These are phyloP conservation scores for Pedetes capensis DNA, from an alignment of 2,113 vertebrate species.

Conservation along the genomic window DNA sequence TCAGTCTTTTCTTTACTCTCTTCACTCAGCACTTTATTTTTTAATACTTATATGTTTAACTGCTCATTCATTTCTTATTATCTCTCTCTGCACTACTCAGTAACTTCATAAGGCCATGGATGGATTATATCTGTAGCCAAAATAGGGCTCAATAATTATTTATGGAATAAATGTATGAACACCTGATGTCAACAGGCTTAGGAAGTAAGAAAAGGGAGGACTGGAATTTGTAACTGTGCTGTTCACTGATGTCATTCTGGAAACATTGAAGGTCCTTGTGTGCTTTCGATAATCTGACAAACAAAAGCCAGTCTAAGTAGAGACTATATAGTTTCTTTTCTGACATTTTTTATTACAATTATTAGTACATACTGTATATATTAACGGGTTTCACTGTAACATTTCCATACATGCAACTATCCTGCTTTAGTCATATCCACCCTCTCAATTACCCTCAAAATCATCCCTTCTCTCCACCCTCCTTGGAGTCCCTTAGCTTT, in stretches of 20 bases:
- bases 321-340: neutral
- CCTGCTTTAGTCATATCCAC: neutral
- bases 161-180: neutral
- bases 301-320: neutral
- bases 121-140: neutral
- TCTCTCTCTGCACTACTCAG: neutral
- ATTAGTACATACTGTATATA: neutral
- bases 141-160: neutral
- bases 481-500: neutral
- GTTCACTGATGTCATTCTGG: neutral
- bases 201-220: neutral
- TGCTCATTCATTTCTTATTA: neutral
- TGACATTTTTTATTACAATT: neutral
- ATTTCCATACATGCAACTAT: neutral
- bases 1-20: neutral
- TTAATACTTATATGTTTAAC: slow-evolving; percentile 1
- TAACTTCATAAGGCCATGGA: neutral
- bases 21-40: neutral
- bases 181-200: neutral
- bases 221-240: neutral
- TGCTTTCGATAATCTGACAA: neutral
- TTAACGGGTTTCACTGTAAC: neutral
- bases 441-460: neutral
- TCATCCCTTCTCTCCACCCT: neutral
- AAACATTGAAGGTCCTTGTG: neutral